These are phyloP conservation scores for Microtus obscurus DNA, from an alignment of 2,797 vertebrate species.

Conservation along the genomic window DNA sequence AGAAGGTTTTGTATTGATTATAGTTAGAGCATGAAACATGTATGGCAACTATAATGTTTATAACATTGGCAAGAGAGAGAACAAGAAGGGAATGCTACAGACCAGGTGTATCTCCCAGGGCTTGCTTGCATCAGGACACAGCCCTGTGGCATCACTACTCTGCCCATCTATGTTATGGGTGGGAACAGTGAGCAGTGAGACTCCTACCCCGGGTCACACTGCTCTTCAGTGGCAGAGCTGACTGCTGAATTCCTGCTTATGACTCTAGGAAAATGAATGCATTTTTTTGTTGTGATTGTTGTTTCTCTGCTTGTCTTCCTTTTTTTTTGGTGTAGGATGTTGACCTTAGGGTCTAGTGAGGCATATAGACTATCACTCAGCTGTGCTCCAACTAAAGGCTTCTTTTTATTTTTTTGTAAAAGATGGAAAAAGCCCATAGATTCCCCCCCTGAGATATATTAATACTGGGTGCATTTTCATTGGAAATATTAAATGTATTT, in stretches of 20 bases:
- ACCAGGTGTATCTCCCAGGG: background rate
- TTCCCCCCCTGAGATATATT: background rate
- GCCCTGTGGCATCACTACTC: background rate
- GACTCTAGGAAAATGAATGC: background rate
- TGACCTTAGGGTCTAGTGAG: background rate
- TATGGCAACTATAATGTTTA: background rate
- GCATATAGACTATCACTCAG: background rate
- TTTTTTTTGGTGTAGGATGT: background rate
- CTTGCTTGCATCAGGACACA: background rate
- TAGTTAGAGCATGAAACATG: background rate
- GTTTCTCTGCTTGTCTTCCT: background rate
- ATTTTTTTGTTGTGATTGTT: background rate
- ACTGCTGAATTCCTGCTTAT: background rate
- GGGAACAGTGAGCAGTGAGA: background rate
- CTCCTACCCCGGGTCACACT: background rate
- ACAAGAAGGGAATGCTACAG: background rate
- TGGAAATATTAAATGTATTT: background rate
- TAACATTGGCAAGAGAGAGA: background rate
- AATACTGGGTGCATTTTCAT: constrained; percentile 20
- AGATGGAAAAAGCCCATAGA: background rate
- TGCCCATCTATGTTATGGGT: background rate
- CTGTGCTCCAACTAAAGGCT: background rate
- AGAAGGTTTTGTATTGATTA: background rate
- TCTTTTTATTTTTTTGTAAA: background rate
- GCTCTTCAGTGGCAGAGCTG: background rate